Evolutionary conservation across 53 echinoderm and acorn worm species (phyloP).

Genomic region (Henricia sp.): DNA sequence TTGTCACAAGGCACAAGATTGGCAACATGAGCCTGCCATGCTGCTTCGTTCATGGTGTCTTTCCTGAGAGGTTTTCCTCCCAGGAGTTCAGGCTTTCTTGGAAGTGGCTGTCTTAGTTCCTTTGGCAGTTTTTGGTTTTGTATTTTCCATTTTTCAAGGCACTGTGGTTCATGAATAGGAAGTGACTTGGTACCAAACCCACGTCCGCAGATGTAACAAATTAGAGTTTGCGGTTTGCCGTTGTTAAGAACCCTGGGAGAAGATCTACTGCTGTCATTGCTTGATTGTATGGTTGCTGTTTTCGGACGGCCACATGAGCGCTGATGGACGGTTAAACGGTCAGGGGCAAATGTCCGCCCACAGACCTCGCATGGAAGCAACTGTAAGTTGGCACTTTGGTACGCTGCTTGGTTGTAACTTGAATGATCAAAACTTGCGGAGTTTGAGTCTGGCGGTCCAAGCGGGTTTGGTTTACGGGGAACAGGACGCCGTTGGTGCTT

Average conservation of each 20-base stretch:
- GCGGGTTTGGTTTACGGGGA: slow-evolving; percentile 74
- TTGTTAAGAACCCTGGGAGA: neutral
- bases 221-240: slow-evolving; percentile 75
- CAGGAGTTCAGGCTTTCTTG: slow-evolving; percentile 63
- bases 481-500: slow-evolving; percentile 78
- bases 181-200: slow-evolving; percentile 95
- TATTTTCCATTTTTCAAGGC: slow-evolving; percentile 83
- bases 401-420: slow-evolving; percentile 87
- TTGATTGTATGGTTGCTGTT: slow-evolving; percentile 32
- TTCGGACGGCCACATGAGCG: slow-evolving; percentile 66
- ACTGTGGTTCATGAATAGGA: slow-evolving; percentile 89
- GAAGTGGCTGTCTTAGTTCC: slow-evolving; percentile 70
- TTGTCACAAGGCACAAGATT: slow-evolving; percentile 89
- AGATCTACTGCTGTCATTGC: neutral
- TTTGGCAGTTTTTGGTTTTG: slow-evolving; percentile 81
- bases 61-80: slow-evolving; percentile 27
- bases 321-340: slow-evolving; percentile 90
- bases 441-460: neutral
- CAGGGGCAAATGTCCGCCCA: slow-evolving; percentile 92
- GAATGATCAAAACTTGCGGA: slow-evolving; percentile 20
- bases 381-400: slow-evolving; percentile 77
- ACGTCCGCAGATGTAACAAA: slow-evolving; percentile 96
- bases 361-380: slow-evolving; percentile 87
- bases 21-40: slow-evolving; percentile 76
- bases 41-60: slow-evolving; percentile 74